Evolutionary conservation across 1,140 invertebrate genomes (phyloP).

Genomic region (Rhopalosiphum maidis): DNA sequence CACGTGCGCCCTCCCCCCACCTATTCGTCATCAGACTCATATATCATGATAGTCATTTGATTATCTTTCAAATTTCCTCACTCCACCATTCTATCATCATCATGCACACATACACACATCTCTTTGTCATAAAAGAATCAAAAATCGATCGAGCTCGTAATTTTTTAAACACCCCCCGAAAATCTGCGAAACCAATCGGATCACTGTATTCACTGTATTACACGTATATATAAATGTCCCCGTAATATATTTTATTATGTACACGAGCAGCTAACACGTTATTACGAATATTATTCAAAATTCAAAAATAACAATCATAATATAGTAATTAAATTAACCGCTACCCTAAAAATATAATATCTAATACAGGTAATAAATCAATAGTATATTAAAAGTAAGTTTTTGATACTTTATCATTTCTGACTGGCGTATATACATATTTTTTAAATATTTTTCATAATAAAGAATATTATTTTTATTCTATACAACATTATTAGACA

Average conservation of each 20-base stretch:
- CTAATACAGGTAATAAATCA: no score
- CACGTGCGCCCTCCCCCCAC: neutral
- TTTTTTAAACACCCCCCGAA: neutral
- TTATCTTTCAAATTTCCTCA: neutral
- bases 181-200: neutral
- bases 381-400: neutral
- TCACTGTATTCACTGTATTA: neutral
- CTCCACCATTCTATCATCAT: neutral
- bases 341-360: neutral
- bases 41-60: neutral
- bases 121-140: neutral
- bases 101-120: neutral
- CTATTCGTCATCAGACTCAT: neutral
- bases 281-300: constrained; percentile 6
- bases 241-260: neutral
- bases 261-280: neutral
- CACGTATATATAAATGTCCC: neutral
- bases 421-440: neutral
- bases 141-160: constrained; percentile 48
- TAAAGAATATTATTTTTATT: neutral
- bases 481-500: neutral
- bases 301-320: constrained; percentile 6
- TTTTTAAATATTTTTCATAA: neutral
- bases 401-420: neutral
- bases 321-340: neutral